Evolutionary conservation across 1,140 invertebrate species (phyloP), one percentile per base, ranked within the genome.

Genomic region (Theocolax elegans): DNA sequence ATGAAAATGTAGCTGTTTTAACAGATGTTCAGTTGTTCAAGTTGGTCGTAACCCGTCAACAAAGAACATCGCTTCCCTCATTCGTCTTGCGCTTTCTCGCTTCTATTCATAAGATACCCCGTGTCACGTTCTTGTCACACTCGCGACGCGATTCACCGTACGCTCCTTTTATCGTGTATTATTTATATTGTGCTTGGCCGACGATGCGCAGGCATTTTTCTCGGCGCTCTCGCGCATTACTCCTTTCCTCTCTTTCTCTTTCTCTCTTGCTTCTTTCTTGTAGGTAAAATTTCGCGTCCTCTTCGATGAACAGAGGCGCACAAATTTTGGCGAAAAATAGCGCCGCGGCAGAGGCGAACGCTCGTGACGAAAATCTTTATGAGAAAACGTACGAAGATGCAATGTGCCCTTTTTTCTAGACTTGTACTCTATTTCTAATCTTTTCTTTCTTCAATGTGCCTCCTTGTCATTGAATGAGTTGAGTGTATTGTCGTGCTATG

Each of bases 1-100:
- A 46, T 46, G 56, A 44, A 62, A 46, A 46, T 29, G 40, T 10
- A 62, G 48, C 46, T 56, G 31, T 66, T 44, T 54, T 66, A 44
- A 54, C 49, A n/a, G n/a, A n/a, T n/a, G n/a, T n/a, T n/a, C n/a
- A n/a, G n/a, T n/a, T n/a, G n/a, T n/a, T n/a, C n/a, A n/a, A n/a
- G n/a, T n/a, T n/a, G n/a, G n/a, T n/a, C n/a, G n/a, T n/a, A n/a
- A n/a, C n/a, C n/a, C n/a, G n/a, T n/a, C n/a, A n/a, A n/a, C n/a
- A n/a, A n/a, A n/a, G n/a, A n/a, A n/a, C n/a, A n/a, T n/a, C n/a
- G n/a, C n/a, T n/a, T n/a, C n/a, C n/a, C n/a, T n/a, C n/a, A n/a
- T n/a, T n/a, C n/a, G n/a, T n/a, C n/a, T n/a, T n/a, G n/a, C n/a
- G 27, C 1, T 17, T 6, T 46, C 7, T n/a, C 23, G 42, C 42